Evolutionary conservation across 2,888 invertebrate species (phyloP), one percentile per base, ranked within the genome.

Genomic region (Cryptops parisi): DNA sequence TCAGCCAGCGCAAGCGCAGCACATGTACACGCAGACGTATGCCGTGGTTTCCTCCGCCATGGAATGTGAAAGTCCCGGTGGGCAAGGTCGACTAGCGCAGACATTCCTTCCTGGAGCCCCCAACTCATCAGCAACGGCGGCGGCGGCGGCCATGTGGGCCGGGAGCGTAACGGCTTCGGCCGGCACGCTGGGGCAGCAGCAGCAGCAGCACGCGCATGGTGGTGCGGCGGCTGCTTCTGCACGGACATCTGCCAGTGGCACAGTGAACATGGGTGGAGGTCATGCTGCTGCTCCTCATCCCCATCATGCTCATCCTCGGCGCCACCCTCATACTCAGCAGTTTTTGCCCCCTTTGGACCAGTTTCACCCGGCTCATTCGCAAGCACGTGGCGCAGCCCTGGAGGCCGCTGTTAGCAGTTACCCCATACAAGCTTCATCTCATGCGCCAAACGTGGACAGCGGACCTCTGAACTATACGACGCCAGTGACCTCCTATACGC

Each of bases 1-100:
- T 25, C 54, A 51, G 38, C 52, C 52, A 15, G 26, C 47, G 23
- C 56, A 56, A 48, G 58, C 58, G 25, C 60, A 60, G 50, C 60
- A 61, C 57, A 62, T 60, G 55, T 61, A 61, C 52, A 62, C 62
- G 19, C 61, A 62, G 47, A 62, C 64, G 22, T 47, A 47, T 17
- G 48, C 55, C 46, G 54, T 56, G 51, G 47, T 57, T 22, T 47
- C 54, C 23, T 52, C 57, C 45, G 79, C 81, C 61, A 87, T 86
- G 82, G 85, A 87, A 64, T 87, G 86, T 74, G 82, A 82, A 67
- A 78, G 80, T 59, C 79, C 80, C 52, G 45, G 33, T 22, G 57
- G 44, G 56, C 59, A 40, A 57, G 54, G 33, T 52, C 58, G 47
- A 50, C 26, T 48, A 19, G 47, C 54, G 21, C 55, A 50, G 44